A percentile compares a stretch with the other conserved stretches of the same genome.
Conservation (phyloP, 37 sponge, comb jelly and placozoan genomes). For the Cladorhizidae sp. region DNA sequence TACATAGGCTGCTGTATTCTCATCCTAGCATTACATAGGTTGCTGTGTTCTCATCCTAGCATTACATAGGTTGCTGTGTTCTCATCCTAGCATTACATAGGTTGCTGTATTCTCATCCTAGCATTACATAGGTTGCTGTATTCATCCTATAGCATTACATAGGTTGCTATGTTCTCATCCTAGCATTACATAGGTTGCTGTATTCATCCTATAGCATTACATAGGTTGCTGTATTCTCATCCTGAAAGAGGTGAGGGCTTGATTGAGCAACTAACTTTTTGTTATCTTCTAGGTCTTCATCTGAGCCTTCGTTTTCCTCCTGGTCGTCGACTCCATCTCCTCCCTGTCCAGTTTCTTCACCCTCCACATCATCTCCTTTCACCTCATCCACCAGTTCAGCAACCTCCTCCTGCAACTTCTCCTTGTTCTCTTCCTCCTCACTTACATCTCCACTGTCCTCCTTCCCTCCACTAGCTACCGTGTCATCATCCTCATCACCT, state of each 20-base stretch:
- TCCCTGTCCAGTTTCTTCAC: slow-evolving; percentile 4
- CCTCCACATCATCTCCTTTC: neutral
- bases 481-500: neutral
- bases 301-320: slow-evolving; percentile 34
- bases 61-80: too few relatives aligned
- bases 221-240: too few relatives aligned
- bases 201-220: too few relatives aligned
- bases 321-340: neutral
- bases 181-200: too few relatives aligned
- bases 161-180: too few relatives aligned
- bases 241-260: neutral
- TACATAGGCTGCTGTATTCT: too few relatives aligned
- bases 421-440: slow-evolving; percentile 6
- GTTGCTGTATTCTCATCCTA: too few relatives aligned
- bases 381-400: slow-evolving; percentile 27
- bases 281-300: slow-evolving; percentile 30
- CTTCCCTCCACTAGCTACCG: neutral
- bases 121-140: too few relatives aligned
- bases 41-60: too few relatives aligned
- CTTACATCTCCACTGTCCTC: slow-evolving; percentile 10
- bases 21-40: too few relatives aligned
- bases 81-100: too few relatives aligned
- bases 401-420: slow-evolving; percentile 1
- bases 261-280: slow-evolving; percentile 1
- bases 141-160: too few relatives aligned